Conservation (phyloP, 2,113 vertebrate genomes). For the Micromys minutus region DNA sequence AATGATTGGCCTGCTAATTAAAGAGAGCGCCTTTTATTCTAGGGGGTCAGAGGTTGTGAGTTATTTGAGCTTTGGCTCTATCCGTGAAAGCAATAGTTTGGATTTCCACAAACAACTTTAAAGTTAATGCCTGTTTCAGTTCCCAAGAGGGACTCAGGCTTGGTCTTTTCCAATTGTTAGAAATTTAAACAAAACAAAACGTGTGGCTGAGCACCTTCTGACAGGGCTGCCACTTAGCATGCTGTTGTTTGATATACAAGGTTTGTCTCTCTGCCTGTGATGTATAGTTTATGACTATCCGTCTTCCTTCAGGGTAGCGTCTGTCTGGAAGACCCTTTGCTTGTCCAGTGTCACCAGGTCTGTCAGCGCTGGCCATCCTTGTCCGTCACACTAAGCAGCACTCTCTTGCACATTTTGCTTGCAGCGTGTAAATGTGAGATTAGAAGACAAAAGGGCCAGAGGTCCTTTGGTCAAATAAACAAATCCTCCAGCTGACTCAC, state of each 20-base stretch:
- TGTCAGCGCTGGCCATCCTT: not conserved
- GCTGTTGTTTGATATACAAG: not conserved
- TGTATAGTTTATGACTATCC: not conserved
- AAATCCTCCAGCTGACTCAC: not conserved
- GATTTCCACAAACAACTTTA: constrained; percentile 51
- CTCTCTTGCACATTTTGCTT: constrained; percentile 23
- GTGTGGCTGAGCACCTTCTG: not conserved
- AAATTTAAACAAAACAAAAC: constrained; percentile 2
- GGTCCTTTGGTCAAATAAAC: constrained; percentile 28
- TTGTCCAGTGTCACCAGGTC: not conserved
- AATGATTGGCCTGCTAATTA: constrained; percentile 19
- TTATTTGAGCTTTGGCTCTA: constrained; percentile 44
- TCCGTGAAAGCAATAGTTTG: constrained; percentile 52
- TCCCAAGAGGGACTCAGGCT: not conserved
- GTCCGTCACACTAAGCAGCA: not conserved
- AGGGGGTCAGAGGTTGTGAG: constrained; percentile 20
- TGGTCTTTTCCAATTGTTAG: not conserved
- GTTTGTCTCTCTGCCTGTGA: not conserved
- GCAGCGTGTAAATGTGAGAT: not conserved
- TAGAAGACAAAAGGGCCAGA: constrained; percentile 57
- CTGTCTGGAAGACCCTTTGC: not conserved
- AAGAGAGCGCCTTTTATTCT: constrained; percentile 20
- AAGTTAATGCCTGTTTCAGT: constrained; percentile 1
- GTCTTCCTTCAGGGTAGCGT: not conserved
- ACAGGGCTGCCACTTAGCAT: not conserved